Percentiles rank a stretch among this genome's conserved stretches.
These are phyloP conservation scores for Drosophila meridionalis DNA, from an alignment of 2,888 invertebrate species.

Conservation along the genomic window DNA sequence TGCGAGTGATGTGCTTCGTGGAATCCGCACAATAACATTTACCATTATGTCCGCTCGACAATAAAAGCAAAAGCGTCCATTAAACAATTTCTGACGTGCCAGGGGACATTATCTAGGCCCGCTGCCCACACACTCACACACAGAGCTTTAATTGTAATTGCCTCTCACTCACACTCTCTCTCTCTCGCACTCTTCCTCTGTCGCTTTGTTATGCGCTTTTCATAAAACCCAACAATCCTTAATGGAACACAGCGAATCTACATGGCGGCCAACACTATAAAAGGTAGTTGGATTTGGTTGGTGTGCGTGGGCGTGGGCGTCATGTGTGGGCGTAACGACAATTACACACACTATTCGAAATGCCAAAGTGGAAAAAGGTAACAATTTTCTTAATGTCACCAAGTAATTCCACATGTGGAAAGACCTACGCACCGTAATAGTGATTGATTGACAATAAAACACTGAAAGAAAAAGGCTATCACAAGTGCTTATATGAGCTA, in stretches of 20 bases:
- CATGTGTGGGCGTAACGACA: conserved; percentile 4
- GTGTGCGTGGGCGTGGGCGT: background rate
- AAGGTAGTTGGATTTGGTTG: background rate
- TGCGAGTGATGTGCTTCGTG: background rate
- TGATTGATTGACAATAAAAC: conserved; percentile 42
- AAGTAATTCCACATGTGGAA: conserved; percentile 24
- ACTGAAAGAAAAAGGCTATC: background rate
- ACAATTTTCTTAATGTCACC: conserved; percentile 19
- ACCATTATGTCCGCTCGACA: conserved; percentile 11
- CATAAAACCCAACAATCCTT: conserved; percentile 34
- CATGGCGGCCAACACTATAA: background rate
- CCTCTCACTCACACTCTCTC: background rate
- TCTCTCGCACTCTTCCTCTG: background rate
- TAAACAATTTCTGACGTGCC: conserved; percentile 35
- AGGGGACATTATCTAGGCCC: conserved; percentile 39
- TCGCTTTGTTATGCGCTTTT: conserved; percentile 12
- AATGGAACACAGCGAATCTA: conserved; percentile 19
- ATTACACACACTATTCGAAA: conserved; percentile 29
- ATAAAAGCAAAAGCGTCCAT: conserved; percentile 29
- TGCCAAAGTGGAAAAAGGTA: conserved; percentile 14
- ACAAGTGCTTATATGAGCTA: background rate
- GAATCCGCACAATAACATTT: background rate
- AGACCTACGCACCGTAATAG: conserved; percentile 22
- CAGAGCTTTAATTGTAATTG: conserved; percentile 39
- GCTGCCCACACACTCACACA: conserved; percentile 26